Conservation (phyloP, 92 coral and sea anemone genomes). For the Plumapathes pennacea region DNA sequence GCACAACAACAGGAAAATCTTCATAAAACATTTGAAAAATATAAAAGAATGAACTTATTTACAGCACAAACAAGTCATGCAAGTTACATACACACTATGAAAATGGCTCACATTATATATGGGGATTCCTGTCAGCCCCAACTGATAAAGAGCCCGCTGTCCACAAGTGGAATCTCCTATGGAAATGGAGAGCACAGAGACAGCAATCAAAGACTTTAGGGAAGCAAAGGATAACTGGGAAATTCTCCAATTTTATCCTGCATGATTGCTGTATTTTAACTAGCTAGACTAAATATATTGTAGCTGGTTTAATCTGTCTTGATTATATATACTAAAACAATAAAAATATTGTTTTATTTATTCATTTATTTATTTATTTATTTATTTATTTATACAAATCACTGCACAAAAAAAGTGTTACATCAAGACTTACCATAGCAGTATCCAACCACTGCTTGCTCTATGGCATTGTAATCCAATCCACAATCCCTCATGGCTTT, state of each 20-base stretch:
- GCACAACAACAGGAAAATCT: background rate
- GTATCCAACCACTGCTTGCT: conserved; percentile 97
- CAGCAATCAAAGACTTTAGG: too few species aligned
- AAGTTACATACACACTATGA: background rate
- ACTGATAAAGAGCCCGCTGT: conserved; percentile 91
- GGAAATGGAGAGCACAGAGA: too few species aligned
- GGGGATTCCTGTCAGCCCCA: conserved; percentile 96
- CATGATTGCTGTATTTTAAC: too few species aligned
- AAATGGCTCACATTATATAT: conserved; percentile 87
- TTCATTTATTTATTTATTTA: too few species aligned
- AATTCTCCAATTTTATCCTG: too few species aligned
- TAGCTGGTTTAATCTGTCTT: too few species aligned
- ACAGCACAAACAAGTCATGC: background rate
- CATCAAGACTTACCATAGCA: conserved; percentile 62
- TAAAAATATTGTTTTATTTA: too few species aligned
- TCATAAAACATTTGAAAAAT: background rate
- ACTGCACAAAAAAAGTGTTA: too few species aligned
- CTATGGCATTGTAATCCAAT: conserved; percentile 70
- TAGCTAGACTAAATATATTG: too few species aligned
- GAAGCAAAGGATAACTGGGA: too few species aligned
- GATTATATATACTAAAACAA: too few species aligned
- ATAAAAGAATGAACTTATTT: background rate
- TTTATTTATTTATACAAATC: too few species aligned
- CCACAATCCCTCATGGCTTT: conserved; percentile 92
- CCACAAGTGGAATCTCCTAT: conserved; percentile 96